These are phyloP conservation scores for Ellobius talpinus DNA, from an alignment of 2,113 vertebrate species.

Conservation along the genomic window DNA sequence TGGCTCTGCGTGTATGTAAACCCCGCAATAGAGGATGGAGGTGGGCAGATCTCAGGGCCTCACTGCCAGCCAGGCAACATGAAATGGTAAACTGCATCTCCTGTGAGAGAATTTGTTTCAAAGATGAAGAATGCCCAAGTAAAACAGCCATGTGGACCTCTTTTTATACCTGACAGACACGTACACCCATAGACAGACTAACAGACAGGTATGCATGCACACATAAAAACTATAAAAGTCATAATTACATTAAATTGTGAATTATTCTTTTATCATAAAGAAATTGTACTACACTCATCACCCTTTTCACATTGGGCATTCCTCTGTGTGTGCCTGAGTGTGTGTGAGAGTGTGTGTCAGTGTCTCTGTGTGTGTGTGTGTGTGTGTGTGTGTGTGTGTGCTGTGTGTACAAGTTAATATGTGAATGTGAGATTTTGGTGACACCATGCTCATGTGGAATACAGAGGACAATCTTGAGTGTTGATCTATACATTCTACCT, in stretches of 20 bases:
- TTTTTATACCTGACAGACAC: neutral
- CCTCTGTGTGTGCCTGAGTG: neutral
- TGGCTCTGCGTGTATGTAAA: neutral
- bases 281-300: neutral
- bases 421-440: neutral
- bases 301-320: neutral
- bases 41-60: neutral
- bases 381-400: neutral
- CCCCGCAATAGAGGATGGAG: no score
- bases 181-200: no score
- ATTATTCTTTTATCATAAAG: slow-evolving; percentile 9
- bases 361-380: neutral
- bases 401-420: neutral
- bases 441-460: no score
- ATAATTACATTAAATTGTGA: neutral
- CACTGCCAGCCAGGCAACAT: neutral
- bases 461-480: neutral
- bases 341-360: neutral
- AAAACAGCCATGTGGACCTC: neutral
- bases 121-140: neutral
- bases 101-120: neutral
- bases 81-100: neutral
- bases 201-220: neutral
- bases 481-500: no score
- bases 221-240: neutral